These are phyloP conservation scores for Gambusia yucatana DNA, from an alignment of 2,797 vertebrate species.

Conservation along the genomic window DNA sequence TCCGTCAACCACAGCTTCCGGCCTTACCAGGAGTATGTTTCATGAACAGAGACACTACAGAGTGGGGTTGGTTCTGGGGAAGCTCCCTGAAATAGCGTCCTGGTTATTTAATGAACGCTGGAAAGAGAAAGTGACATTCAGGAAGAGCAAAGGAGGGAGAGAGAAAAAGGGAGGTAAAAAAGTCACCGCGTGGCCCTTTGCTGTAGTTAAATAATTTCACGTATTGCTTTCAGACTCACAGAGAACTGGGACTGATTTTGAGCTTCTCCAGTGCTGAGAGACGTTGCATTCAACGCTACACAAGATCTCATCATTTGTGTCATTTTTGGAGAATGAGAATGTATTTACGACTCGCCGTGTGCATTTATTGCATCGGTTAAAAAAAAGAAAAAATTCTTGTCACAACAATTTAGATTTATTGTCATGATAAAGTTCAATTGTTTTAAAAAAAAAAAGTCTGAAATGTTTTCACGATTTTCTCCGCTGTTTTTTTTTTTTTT, in stretches of 20 bases:
- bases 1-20: slow-evolving; percentile 37
- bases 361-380: too few species aligned
- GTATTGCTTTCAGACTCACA: slow-evolving; percentile 49
- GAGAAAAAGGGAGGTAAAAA: slow-evolving; percentile 10
- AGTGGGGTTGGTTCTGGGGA: slow-evolving; percentile 30
- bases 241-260: slow-evolving; percentile 45
- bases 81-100: slow-evolving; percentile 26
- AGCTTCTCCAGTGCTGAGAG: slow-evolving; percentile 4
- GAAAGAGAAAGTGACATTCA: slow-evolving; percentile 11
- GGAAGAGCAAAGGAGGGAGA: slow-evolving; percentile 8
- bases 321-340: background rate
- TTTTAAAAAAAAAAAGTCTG: too few species aligned
- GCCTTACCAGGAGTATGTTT: slow-evolving; percentile 41
- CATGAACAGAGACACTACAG: slow-evolving; percentile 18
- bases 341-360: too few species aligned
- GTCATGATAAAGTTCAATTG: too few species aligned
- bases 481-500: too few species aligned
- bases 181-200: background rate
- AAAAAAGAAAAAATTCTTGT: too few species aligned
- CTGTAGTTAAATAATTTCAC: slow-evolving; percentile 52
- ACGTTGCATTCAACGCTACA: background rate
- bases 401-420: too few species aligned
- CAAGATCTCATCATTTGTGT: background rate
- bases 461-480: too few species aligned
- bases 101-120: slow-evolving; percentile 5